Percentiles rank a stretch among this genome's conserved stretches.
Conservation (phyloP, 2,888 invertebrate species). For the Eudiplozoon nipponicum region DNA sequence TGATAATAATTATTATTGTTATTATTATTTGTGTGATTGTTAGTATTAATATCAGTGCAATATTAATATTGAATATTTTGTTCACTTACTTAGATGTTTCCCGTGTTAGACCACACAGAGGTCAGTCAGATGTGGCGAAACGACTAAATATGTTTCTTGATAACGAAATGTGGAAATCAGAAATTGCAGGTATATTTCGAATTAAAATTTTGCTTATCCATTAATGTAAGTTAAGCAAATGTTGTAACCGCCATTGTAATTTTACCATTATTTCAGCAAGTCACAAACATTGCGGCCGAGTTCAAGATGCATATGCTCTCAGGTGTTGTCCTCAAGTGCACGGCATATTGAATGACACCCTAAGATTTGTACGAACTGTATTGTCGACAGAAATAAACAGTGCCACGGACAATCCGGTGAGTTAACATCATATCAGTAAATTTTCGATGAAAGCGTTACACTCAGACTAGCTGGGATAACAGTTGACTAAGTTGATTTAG, state of each 20-base stretch:
- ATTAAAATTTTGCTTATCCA: conserved; percentile 5
- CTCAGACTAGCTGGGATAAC: no score
- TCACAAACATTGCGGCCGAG: conserved; percentile 35
- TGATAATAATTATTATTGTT: conserved; percentile 1
- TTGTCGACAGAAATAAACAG: conserved; percentile 37
- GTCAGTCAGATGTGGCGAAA: conserved; percentile 34
- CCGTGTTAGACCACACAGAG: conserved; percentile 34
- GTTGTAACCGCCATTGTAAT: not conserved
- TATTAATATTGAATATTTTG: no score
- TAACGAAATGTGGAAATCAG: conserved; percentile 34
- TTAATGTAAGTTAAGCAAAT: conserved; percentile 10
- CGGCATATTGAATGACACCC: conserved; percentile 37
- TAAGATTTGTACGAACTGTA: conserved; percentile 34
- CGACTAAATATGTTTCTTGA: conserved; percentile 34
- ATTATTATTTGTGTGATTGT: no score
- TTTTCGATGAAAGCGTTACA: no score
- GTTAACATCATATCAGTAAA: no score
- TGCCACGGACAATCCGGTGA: conserved; percentile 37
- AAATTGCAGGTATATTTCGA: conserved; percentile 33
- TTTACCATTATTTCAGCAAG: conserved; percentile 29
- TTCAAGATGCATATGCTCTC: conserved; percentile 38
- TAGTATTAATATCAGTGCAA: no score
- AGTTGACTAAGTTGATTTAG: no score
- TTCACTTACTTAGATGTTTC: conserved; percentile 38
- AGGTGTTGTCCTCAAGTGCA: conserved; percentile 38